These are phyloP conservation scores for Lottia scabra DNA, from an alignment of 2,888 invertebrate species.

Conservation along the genomic window DNA sequence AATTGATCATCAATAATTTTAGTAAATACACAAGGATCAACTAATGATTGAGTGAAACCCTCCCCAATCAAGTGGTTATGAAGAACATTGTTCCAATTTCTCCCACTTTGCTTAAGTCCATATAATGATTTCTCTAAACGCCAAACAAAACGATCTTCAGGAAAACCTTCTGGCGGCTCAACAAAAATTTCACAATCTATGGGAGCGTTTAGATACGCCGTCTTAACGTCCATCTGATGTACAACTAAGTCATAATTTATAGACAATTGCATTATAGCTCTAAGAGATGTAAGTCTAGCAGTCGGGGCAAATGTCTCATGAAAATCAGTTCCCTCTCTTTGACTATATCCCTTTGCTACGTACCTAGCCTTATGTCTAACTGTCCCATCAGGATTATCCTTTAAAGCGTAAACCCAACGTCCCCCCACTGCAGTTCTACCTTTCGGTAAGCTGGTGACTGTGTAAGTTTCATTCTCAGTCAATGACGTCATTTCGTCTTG, in stretches of 20 bases:
- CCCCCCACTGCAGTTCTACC: conserved; percentile 27
- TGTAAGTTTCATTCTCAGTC: conserved; percentile 32
- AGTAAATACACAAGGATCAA: conserved; percentile 5
- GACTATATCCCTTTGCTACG: conserved; percentile 37
- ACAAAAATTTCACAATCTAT: conserved; percentile 37
- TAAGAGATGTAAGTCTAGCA: conserved; percentile 28
- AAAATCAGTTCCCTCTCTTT: conserved; percentile 34
- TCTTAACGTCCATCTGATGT: conserved; percentile 37
- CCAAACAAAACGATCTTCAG: not conserved
- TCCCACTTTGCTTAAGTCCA: conserved; percentile 29
- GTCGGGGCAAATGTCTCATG: conserved; percentile 41
- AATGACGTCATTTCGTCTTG: conserved; percentile 32
- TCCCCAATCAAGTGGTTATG: conserved; percentile 7
- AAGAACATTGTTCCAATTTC: not conserved
- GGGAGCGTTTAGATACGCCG: conserved; percentile 33
- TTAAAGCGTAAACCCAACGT: conserved; percentile 34
- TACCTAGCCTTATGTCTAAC: conserved; percentile 31
- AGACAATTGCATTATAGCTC: conserved; percentile 33
- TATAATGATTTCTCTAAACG: conserved; percentile 31
- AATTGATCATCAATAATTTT: not conserved
- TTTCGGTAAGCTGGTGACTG: conserved; percentile 25
- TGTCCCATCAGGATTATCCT: conserved; percentile 23
- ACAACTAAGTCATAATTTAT: conserved; percentile 26
- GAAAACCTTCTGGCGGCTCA: conserved; percentile 33
- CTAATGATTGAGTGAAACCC: conserved; percentile 4